Base-by-base conservation (phyloP, 1,140 invertebrate genomes). In the Goniozus legneri region DNA sequence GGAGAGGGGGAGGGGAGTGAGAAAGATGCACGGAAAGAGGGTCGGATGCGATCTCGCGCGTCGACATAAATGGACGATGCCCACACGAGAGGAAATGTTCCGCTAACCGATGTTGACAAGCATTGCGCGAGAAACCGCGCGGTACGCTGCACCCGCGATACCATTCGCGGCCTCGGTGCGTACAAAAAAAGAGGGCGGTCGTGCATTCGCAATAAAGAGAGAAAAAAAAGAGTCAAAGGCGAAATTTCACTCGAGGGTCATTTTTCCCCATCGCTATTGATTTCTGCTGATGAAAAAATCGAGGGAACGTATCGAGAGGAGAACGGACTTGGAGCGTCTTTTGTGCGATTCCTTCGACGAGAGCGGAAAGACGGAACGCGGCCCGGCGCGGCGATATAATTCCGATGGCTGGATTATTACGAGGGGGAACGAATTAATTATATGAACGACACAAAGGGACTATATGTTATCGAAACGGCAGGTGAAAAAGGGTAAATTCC, bases 21-120 rank as follows among this genome's bases (percentile, higher is more conserved):
- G 36, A 47, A 50, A 36, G 50, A n/a, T n/a, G n/a, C n/a, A n/a
- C n/a, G n/a, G n/a, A n/a, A n/a, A n/a, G n/a, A n/a, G n/a, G n/a
- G n/a, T n/a, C n/a, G n/a, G n/a, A n/a, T n/a, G n/a, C n/a, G n/a
- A n/a, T n/a, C n/a, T n/a, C 49, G 44, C 48, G 58, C 40, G 53
- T 63, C n/a, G 64, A 68, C 67, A 69, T 71, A 65, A 71, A 72
- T 72, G 65, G 61, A 62, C 58, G 57, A 68, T 68, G 58, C 62
- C 60, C 57, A 58, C 58, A 62, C 55, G 62, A 68, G 65, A 71
- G 65, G 63, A 70, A 71, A 71, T 69, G 63, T 72, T 65, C 54
- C 56, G 56, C 64, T 72, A 72, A 71, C 64, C 65, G 58, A 68
- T 69, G 64, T 67, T 72, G 69, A 72, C 69, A 72, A 66, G 54